A percentile compares a stretch with the other conserved stretches of the same genome.
Conservation (phyloP, 2,888 invertebrate species). For the Hemicrepidius hirtus region DNA sequence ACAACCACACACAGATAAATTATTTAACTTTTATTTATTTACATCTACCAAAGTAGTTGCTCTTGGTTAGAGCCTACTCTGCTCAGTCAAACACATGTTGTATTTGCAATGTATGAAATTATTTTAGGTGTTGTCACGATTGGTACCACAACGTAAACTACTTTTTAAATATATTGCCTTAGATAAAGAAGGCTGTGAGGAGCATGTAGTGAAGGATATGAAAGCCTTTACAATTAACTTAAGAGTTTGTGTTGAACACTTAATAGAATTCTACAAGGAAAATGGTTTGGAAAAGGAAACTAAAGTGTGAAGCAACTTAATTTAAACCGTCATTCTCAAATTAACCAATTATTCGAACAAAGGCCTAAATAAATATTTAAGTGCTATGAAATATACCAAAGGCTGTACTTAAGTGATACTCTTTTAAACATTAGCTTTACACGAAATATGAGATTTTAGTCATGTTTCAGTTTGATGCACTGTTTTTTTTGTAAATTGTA, state of each 20-base stretch:
- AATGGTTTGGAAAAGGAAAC: conserved; percentile 37
- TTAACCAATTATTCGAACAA: neutral
- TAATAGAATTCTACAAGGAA: conserved; percentile 33
- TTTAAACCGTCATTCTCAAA: neutral
- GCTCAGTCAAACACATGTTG: too few relatives aligned
- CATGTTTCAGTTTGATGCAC: neutral
- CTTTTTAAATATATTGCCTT: conserved; percentile 35
- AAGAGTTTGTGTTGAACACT: conserved; percentile 37
- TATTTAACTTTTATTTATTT: neutral
- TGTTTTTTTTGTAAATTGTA: too few relatives aligned
- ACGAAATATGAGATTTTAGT: neutral
- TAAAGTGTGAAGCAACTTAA: conserved; percentile 35
- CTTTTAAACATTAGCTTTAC: neutral
- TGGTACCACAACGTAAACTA: conserved; percentile 29
- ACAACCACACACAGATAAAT: too few relatives aligned
- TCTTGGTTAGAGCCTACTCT: too few relatives aligned
- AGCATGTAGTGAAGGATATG: conserved; percentile 34
- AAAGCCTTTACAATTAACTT: conserved; percentile 37
- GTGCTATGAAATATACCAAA: conserved; percentile 3
- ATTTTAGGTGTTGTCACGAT: conserved; percentile 29
- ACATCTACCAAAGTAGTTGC: too few relatives aligned
- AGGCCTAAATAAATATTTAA: conserved; percentile 1
- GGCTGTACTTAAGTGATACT: conserved; percentile 28
- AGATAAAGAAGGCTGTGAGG: conserved; percentile 41
- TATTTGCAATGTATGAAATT: too few relatives aligned